Evolutionary conservation across 2,888 invertebrate genomes (phyloP).

Genomic region (Lithosia quadra): DNA sequence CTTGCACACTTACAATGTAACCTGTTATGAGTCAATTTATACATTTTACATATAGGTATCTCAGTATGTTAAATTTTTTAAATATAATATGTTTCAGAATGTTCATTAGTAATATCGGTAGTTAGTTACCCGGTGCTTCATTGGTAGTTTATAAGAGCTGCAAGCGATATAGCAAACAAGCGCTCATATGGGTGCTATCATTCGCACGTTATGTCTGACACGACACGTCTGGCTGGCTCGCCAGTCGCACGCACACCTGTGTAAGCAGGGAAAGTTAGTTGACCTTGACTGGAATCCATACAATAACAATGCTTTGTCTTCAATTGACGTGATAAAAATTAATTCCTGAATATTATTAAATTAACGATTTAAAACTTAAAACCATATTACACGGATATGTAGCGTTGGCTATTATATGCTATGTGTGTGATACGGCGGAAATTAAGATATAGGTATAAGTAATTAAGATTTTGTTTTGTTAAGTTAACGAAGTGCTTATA

Average conservation of each 20-base stretch:
- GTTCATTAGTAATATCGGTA: too few relatives aligned
- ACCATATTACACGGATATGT: background rate
- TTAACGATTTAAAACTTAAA: background rate
- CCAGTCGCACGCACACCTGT: conserved; percentile 60
- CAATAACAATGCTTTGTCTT: conserved; percentile 40
- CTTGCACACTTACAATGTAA: too few relatives aligned
- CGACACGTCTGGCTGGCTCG: conserved; percentile 39
- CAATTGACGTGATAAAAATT: background rate
- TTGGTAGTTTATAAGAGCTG: conserved; percentile 15
- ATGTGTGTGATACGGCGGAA: background rate
- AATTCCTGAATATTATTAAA: background rate
- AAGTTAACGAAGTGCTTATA: background rate
- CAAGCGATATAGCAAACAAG: conserved; percentile 30
- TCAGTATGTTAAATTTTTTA: too few relatives aligned
- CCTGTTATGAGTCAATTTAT: too few relatives aligned
- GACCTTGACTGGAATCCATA: conserved; percentile 59
- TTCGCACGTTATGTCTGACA: conserved; percentile 38
- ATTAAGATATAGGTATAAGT: too few relatives aligned
- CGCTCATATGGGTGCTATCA: conserved; percentile 29
- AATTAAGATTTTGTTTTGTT: background rate
- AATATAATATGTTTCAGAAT: too few relatives aligned
- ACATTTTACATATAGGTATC: too few relatives aligned
- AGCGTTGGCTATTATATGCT: too few relatives aligned
- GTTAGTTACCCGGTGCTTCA: conserved; percentile 12
- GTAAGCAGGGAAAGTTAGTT: conserved; percentile 58